Evolutionary conservation across 2,113 vertebrate genomes (phyloP), one percentile per base, ranked within the genome.

Genomic region (Gavialis gangeticus): DNA sequence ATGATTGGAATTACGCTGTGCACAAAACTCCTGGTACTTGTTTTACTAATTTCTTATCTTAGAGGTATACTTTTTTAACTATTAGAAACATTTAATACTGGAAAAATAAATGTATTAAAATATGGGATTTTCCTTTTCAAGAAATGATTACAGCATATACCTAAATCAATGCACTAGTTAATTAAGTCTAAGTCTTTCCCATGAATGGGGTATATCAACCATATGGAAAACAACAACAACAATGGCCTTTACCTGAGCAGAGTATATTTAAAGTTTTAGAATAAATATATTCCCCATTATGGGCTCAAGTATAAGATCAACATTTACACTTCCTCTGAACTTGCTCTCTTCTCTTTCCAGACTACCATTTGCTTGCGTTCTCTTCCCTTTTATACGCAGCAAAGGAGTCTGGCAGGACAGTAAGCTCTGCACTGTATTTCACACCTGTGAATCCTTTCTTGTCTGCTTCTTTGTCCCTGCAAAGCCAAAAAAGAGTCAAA

Each of bases 41-140:
- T 92, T 94, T 91, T 91, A 94, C 58, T 66, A 76, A 62, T 80
- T 63, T 22, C 37, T 56, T 28, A 76, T 22, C 94, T 93, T 89
- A 95, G 57, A 84, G 92, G 69, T 78, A 69, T 58, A 81, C 16
- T 94, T 95, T 95, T 93, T 73, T 94, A 79, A 37, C 59, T 89
- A 85, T 69, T 76, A 87, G 57, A 93, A 69, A 81, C 46, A 80
- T 73, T 94, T 93, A 94, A 94, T 91, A 75, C 16, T 82, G 71
- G 60, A 93, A 79, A 88, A 92, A 76, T 30, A 89, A 89, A 93
- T 83, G 8, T 63, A 79, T 55, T 57, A 63, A 2, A 81, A 34
- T 46, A n/a, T 0, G 0, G 90, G 28, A 27, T 80, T 19, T 81
- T 67, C 87, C 78, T 8, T 58, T 90, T 84, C 25, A 4, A 82